phyloP scores from a whole-genome alignment of 2,113 vertebrate genomes.

The Caranx ignobilis region DNA sequence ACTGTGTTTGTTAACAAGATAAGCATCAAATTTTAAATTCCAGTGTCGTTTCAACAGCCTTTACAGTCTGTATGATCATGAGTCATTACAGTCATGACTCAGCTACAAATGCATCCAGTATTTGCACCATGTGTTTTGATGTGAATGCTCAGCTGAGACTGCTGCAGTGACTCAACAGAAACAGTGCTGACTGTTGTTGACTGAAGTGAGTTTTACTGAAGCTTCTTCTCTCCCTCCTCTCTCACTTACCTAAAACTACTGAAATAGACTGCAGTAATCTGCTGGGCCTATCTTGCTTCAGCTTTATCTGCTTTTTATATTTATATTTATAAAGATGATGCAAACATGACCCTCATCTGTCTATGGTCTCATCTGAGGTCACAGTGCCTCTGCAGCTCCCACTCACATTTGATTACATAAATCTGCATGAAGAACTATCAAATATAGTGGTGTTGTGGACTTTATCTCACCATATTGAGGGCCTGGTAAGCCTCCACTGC shows the following conservation, averaged over 20 bases:
- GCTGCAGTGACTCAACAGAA: slow-evolving; percentile 43
- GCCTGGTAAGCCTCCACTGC: slow-evolving; percentile 84
- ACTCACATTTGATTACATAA: neutral
- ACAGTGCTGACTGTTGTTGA: slow-evolving; percentile 24
- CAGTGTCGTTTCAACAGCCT: neutral
- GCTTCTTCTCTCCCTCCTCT: slow-evolving; percentile 12
- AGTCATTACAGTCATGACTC: too few species aligned
- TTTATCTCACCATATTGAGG: slow-evolving; percentile 78
- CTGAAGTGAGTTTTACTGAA: slow-evolving; percentile 8
- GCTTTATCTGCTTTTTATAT: neutral
- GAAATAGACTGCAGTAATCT: slow-evolving; percentile 13
- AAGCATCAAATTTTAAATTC: neutral
- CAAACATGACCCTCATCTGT: slow-evolving; percentile 1
- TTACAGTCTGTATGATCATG: neutral
- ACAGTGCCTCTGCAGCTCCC: neutral
- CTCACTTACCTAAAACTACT: slow-evolving; percentile 20
- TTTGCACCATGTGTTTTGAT: slow-evolving; percentile 26
- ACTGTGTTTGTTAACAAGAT: neutral
- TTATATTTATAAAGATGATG: slow-evolving; percentile 4
- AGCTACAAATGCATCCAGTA: slow-evolving; percentile 25
- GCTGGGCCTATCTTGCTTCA: neutral
- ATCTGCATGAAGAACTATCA: neutral
- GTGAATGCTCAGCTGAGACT: slow-evolving; percentile 10
- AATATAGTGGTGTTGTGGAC: neutral
- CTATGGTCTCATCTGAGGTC: slow-evolving; percentile 9